Evolutionary conservation across 2,888 invertebrate species (phyloP), one percentile per base, ranked within the genome.

Genomic region (Apantesis nais): DNA sequence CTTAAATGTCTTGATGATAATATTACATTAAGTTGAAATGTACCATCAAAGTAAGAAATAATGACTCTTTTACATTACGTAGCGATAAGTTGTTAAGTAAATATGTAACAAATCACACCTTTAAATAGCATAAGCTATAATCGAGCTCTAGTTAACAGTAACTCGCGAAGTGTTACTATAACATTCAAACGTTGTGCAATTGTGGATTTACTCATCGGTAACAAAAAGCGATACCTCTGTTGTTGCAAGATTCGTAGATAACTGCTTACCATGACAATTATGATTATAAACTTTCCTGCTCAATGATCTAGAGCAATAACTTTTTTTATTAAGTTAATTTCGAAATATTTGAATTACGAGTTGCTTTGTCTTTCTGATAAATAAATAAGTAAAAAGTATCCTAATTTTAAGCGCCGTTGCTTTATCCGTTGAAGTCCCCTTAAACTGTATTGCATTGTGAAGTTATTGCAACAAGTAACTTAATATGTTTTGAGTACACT

Each of bases 51-150:
- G 14, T 55, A 14, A 14, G 55, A 25, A 25, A 25, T 55, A 25
- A 25, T 25, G 7, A 25, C 55, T 25, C 14, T 12, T 8, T 9
- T 34, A 5, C 19, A 61, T 34, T 34, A 31, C 31, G 60, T 61
- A 29, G 44, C 29, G 25, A 41, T 41, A 44, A 65, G 34, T 66
- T 25, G 66, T 55, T 37, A 66, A 25, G n/a, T 37, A 29, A 22
- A 7, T 22, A 22, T 52, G 22, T 7, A 52, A 65, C 65, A 65
- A 63, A 68, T 71, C 70, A 25, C 75, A 66, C 68, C 61, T 66
- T 71, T 77, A 65, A 72, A 77, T 75, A 79, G 68, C 73, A 75
- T 77, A 66, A 22, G 25, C 39, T 37, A 25, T 55, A 55, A 55
- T 55, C 16, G 25, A 66, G 66, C n/a, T 39, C 44, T 11, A 39